Conservation (phyloP, 2,113 vertebrate species). For the Heterochromis multidens region DNA sequence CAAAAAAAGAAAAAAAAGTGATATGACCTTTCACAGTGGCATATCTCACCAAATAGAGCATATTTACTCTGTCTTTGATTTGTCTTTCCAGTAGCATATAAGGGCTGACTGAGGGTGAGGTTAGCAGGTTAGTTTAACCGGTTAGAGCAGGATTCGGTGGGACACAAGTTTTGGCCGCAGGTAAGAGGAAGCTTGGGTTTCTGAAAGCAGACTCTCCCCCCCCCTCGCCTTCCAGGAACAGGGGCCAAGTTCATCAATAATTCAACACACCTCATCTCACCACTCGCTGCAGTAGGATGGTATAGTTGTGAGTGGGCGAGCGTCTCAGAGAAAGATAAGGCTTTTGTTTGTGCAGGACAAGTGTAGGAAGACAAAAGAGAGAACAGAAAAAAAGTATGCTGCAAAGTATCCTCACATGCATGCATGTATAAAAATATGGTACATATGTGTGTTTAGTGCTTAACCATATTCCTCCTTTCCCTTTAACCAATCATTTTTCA, state of each 20-base stretch:
- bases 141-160: constrained; percentile 31
- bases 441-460: not conserved
- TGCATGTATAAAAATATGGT: not conserved
- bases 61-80: not conserved
- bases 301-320: constrained; percentile 45
- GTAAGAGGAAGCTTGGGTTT: constrained; percentile 73
- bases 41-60: not conserved
- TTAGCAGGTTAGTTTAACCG: constrained; percentile 40
- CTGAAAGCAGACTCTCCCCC: constrained; percentile 76
- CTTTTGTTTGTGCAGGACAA: constrained; percentile 49
- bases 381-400: not conserved
- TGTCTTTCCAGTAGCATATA: constrained; percentile 20
- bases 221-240: constrained; percentile 71
- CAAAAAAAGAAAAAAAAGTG: not conserved
- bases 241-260: constrained; percentile 76
- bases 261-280: constrained; percentile 74
- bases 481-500: constrained; percentile 44
- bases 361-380: not conserved
- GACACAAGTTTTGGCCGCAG: constrained; percentile 54
- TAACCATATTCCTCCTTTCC: not conserved
- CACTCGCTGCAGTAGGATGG: constrained; percentile 47
- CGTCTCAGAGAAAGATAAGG: constrained; percentile 47
- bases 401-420: not conserved
- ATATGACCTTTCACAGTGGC: not conserved
- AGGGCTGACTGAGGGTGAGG: not conserved